Evolutionary conservation across 1,140 invertebrate species (phyloP).

Genomic region (Chelonus insularis): DNA sequence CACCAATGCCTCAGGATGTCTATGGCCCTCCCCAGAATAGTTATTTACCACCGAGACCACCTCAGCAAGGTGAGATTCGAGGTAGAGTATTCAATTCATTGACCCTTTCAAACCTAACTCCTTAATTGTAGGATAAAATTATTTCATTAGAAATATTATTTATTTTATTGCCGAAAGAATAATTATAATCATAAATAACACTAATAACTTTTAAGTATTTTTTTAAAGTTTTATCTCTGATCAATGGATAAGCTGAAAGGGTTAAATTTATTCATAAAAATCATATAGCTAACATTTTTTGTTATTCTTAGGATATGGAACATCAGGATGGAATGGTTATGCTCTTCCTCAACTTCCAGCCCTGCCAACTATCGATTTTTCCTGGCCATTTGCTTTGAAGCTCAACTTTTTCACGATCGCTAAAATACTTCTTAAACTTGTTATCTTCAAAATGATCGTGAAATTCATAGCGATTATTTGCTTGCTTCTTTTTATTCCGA

Average conservation of each 20-base stretch:
- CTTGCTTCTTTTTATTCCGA: constrained; percentile 73
- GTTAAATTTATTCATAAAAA: background rate
- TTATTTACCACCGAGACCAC: constrained; percentile 37
- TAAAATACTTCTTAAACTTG: constrained; percentile 71
- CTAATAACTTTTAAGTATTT: too few relatives aligned
- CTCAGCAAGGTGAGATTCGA: constrained; percentile 50
- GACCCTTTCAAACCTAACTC: background rate
- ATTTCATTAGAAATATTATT: too few relatives aligned
- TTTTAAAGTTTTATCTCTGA: too few relatives aligned
- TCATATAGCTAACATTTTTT: background rate
- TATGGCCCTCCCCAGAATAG: constrained; percentile 59
- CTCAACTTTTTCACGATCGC: constrained; percentile 72
- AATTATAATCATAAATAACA: too few relatives aligned
- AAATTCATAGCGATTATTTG: constrained; percentile 76
- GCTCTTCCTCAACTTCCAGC: constrained; percentile 64
- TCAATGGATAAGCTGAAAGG: background rate
- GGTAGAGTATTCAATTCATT: constrained; percentile 33
- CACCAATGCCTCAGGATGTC: constrained; percentile 39
- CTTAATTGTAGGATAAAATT: too few relatives aligned
- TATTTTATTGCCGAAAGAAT: too few relatives aligned
- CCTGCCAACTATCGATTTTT: constrained; percentile 43
- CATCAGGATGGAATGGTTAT: constrained; percentile 38
- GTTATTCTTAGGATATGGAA: background rate
- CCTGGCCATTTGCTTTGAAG: constrained; percentile 60
- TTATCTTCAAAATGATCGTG: constrained; percentile 77